Evolutionary conservation across 2,113 vertebrate genomes (phyloP).

Genomic region (Sardina pilchardus): DNA sequence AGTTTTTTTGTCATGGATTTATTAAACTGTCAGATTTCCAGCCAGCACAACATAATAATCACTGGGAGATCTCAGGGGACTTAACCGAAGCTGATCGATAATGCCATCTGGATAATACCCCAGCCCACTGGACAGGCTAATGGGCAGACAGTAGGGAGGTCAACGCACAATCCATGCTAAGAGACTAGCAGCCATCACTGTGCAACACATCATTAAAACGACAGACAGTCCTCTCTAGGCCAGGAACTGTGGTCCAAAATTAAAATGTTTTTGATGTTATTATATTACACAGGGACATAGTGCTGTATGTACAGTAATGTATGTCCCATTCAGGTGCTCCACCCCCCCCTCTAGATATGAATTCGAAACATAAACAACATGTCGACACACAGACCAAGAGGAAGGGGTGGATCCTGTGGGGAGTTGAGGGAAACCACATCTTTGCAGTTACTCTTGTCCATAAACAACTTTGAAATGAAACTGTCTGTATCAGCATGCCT

Average conservation of each 20-base stretch:
- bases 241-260: background rate
- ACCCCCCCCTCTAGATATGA: background rate
- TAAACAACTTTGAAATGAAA: constrained; percentile 3
- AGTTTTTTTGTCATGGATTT: constrained; percentile 21
- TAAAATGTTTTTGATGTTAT: background rate
- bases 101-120: constrained; percentile 12
- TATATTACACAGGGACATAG: background rate
- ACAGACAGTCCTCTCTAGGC: background rate
- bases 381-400: background rate
- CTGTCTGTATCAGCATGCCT: background rate
- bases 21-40: constrained; percentile 11
- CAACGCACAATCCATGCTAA: constrained; percentile 9
- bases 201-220: background rate
- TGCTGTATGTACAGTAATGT: no score
- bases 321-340: background rate
- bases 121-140: constrained; percentile 25
- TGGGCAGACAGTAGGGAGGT: constrained; percentile 26
- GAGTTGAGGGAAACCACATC: background rate
- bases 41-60: constrained; percentile 33
- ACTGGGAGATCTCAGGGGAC: background rate
- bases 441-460: background rate
- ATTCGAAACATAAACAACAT: background rate
- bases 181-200: background rate
- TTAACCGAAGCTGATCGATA: constrained; percentile 30
- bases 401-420: background rate